phyloP scores from a whole-genome alignment of 2,797 vertebrate genomes.

The Antrozous pallidus region DNA sequence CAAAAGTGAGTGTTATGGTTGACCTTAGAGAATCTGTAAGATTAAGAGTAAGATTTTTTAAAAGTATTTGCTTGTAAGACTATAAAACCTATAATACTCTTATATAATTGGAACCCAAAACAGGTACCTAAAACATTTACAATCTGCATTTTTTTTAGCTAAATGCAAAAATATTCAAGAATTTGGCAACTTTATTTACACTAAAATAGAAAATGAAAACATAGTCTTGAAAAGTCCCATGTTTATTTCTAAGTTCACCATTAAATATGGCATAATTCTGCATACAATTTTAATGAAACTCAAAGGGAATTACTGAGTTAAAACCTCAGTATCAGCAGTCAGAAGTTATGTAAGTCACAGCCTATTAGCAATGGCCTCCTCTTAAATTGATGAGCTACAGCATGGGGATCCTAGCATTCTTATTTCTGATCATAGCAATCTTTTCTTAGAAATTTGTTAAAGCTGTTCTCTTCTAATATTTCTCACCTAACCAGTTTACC shows the following conservation, averaged over 20 bases:
- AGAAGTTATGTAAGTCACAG: neutral
- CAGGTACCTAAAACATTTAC: neutral
- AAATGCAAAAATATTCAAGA: neutral
- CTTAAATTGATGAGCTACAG: neutral
- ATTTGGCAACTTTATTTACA: neutral
- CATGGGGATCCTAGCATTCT: neutral
- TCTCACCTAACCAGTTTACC: neutral
- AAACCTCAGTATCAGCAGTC: neutral
- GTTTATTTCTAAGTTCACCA: neutral
- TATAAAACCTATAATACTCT: neutral
- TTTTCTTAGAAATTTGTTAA: neutral
- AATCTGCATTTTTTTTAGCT: neutral
- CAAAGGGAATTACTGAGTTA: neutral
- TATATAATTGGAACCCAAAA: neutral
- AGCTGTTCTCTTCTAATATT: neutral
- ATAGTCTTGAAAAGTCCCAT: neutral
- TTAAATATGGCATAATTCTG: neutral
- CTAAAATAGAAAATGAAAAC: conserved; percentile 9
- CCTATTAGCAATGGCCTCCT: neutral
- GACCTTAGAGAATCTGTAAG: neutral
- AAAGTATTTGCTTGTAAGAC: neutral
- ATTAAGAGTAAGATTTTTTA: neutral
- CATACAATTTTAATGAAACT: neutral
- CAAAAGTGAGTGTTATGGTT: neutral
- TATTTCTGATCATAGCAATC: neutral